phyloP scores from a whole-genome alignment of 1,140 invertebrate genomes.

The Philotrypesis tridentata region DNA sequence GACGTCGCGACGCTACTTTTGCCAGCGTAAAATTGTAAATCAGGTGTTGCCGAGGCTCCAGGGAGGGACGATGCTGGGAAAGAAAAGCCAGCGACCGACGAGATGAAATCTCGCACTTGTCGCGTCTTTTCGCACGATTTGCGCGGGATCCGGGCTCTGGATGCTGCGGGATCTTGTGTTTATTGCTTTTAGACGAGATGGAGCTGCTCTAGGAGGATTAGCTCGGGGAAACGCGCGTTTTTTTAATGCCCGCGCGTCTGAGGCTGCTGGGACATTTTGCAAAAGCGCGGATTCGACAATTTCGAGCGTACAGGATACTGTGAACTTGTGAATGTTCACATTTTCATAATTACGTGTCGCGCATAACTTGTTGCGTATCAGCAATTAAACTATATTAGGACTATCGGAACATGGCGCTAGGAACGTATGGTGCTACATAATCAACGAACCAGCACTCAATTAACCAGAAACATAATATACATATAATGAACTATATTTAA shows the following conservation, averaged over 20 bases:
- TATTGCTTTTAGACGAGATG: background rate
- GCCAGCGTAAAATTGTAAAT: constrained; percentile 25
- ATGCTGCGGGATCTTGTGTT: background rate
- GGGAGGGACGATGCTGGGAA: background rate
- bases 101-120: constrained; percentile 8
- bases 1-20: too few species aligned
- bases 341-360: background rate
- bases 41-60: background rate
- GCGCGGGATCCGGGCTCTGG: background rate
- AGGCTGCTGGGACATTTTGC: too few species aligned
- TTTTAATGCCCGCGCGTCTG: too few species aligned
- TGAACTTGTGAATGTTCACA: too few species aligned
- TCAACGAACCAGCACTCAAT: background rate
- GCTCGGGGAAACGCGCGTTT: background rate
- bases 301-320: too few species aligned
- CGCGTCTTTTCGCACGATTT: constrained; percentile 30
- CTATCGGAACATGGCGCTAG: constrained; percentile 6
- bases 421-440: background rate
- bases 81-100: background rate
- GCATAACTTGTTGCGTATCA: background rate
- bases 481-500: background rate
- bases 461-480: background rate
- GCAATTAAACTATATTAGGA: background rate
- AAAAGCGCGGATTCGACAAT: too few species aligned
- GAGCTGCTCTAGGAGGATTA: too few species aligned